These are phyloP conservation scores for Steinernema khuongi DNA, from an alignment of 1,140 invertebrate species.

Conservation along the genomic window DNA sequence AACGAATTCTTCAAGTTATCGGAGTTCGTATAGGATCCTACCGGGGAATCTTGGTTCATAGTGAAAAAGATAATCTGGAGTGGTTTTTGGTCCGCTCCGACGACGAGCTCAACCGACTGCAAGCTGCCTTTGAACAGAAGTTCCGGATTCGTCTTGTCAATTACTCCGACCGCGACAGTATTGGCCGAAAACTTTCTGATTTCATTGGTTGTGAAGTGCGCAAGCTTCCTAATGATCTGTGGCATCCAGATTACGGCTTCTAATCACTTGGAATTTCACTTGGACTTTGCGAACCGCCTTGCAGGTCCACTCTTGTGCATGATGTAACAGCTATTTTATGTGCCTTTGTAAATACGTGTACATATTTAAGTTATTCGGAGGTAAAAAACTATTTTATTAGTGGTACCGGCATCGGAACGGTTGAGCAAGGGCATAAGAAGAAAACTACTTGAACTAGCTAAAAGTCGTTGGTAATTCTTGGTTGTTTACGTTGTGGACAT, in stretches of 20 bases:
- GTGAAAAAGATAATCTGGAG: conserved; percentile 11
- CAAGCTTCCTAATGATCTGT: not conserved
- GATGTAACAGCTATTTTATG: not conserved
- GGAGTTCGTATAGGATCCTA: not conserved
- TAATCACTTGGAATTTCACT: not conserved
- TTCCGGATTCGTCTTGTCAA: not conserved
- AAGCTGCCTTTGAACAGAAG: not conserved
- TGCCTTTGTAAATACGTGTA: not conserved
- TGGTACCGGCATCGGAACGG: too few relatives aligned
- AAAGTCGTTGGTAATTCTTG: too few relatives aligned
- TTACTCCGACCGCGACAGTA: not conserved
- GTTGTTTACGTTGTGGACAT: not conserved
- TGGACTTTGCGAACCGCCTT: not conserved
- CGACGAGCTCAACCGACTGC: not conserved
- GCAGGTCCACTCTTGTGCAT: too few relatives aligned
- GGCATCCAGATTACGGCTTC: not conserved
- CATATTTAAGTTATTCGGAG: not conserved
- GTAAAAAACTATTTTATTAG: not conserved
- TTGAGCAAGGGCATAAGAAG: too few relatives aligned
- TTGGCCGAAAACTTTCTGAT: conserved; percentile 5
- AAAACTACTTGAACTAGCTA: too few relatives aligned
- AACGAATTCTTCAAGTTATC: not conserved
- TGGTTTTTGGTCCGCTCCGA: not conserved
- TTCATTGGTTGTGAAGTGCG: not conserved
- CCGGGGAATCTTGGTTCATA: not conserved